Base-by-base conservation (phyloP, 2,888 invertebrate species). In the Eugnorisma glareosa region DNA sequence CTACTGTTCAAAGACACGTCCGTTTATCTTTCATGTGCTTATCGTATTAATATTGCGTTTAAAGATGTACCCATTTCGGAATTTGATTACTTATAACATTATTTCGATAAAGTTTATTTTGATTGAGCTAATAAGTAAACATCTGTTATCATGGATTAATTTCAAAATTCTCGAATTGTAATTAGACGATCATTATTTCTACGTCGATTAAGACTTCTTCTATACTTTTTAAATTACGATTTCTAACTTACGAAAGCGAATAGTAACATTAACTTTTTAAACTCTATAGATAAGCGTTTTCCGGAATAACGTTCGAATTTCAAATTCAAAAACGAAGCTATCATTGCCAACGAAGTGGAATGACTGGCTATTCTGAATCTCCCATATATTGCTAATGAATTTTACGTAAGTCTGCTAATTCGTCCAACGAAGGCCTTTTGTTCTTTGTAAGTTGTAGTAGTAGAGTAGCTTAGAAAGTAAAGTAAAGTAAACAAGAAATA, bases 81-180 rank as follows among this genome's bases (percentile, higher is more conserved):
- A 63, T 67, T 24, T 45, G 74, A 67, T 67, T 31, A 35, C 2
- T 2, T 35, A 43, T 51, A 51, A 70, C 13, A 48, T 64, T 40
- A 75, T 45, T 45, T 64, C 18, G 71, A 82, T 82, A 75, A 64
- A 35, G 21, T 74, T 71, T 61, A 54, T 74, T 82, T 74, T 74
- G 63, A 68, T 74, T 68, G n/a, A n/a, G 40, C 61, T 68, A 45
- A 57, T 57, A 45, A 4, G 59, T 18, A 37, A 66, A 59, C n/a
- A 28, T 68, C 10, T n/a, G 21, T 70, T 69, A 35, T 57, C 15
- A 18, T 35, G 4, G 24, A 72, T 61, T 69, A 1, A 48, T 63
- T 73, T 15, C n/a, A 35, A 18, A 28, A 54, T 57, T 69, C 54
- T 70, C 1, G 73, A 66, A 15, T 77, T 67, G 40, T 43, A 45